These are phyloP conservation scores for Acrocephalus arundinaceus DNA, from an alignment of 2,113 vertebrate genomes.

Conservation along the genomic window DNA sequence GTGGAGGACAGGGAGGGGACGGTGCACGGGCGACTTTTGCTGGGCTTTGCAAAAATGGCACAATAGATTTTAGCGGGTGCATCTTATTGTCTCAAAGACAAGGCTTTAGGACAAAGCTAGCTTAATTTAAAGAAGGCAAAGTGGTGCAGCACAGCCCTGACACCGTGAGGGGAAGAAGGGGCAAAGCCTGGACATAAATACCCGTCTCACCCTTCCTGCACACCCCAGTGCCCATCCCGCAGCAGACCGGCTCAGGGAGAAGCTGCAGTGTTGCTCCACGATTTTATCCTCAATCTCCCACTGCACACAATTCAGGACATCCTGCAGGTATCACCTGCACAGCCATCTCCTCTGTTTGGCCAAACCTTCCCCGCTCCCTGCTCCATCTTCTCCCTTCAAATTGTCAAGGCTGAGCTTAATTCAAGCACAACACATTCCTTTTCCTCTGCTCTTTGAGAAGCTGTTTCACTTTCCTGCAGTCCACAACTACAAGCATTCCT, in stretches of 20 bases:
- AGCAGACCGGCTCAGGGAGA: not conserved
- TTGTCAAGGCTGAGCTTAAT: not conserved
- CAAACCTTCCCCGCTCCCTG: not conserved
- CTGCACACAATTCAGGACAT: not conserved
- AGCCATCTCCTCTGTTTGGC: fast-evolving
- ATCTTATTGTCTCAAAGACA: conserved; percentile 18
- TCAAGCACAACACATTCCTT: not conserved
- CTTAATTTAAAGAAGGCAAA: not conserved
- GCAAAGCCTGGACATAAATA: not conserved
- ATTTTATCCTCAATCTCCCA: not conserved
- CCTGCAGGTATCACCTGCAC: not conserved
- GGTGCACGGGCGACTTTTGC: conserved; percentile 27
- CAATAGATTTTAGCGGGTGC: conserved; percentile 35
- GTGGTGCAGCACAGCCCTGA: not conserved
- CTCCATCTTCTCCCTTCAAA: not conserved
- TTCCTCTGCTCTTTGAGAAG: not conserved
- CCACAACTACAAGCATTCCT: not conserved
- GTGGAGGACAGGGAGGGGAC: conserved; percentile 26
- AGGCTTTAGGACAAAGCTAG: not conserved
- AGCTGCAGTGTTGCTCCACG: not conserved
- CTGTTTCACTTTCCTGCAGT: not conserved
- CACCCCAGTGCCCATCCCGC: fast-evolving
- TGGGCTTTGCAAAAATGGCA: conserved; percentile 73
- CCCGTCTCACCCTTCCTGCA: not conserved
- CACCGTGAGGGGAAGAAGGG: not conserved